These are phyloP conservation scores for Grapholita molesta DNA, from an alignment of 1,140 invertebrate genomes.

Conservation along the genomic window DNA sequence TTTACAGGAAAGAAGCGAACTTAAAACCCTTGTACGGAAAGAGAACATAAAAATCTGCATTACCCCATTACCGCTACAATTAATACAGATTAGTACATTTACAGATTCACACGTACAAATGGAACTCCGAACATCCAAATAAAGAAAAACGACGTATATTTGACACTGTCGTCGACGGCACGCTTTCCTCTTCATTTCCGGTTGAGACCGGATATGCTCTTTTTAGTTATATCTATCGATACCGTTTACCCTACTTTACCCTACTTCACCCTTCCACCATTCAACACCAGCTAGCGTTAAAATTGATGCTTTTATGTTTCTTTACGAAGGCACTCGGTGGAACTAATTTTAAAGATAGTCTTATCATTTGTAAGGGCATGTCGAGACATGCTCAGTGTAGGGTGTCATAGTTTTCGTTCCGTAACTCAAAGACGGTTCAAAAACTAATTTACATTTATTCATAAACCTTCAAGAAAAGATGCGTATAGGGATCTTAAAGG, in stretches of 20 bases:
- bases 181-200: neutral
- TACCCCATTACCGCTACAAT: too few relatives aligned
- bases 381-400: too few relatives aligned
- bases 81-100: too few relatives aligned
- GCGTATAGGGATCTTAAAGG: too few relatives aligned
- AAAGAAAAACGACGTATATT: neutral
- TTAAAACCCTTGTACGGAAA: too few relatives aligned
- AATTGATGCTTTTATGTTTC: neutral
- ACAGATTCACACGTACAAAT: neutral
- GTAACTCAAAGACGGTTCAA: too few relatives aligned
- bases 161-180: neutral
- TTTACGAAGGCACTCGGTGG: neutral
- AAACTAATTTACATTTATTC: too few relatives aligned
- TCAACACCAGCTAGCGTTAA: neutral
- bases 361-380: neutral
- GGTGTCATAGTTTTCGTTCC: too few relatives aligned
- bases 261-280: neutral
- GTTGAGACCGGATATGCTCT: neutral
- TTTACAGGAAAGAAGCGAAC: too few relatives aligned
- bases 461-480: too few relatives aligned
- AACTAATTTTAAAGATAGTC: too few relatives aligned
- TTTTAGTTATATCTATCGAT: neutral
- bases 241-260: neutral
- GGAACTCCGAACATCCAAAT: neutral
- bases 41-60: too few relatives aligned